Evolutionary conservation across 1,140 invertebrate species (phyloP), one percentile per base, ranked within the genome.

Genomic region (Bombus waltoni): DNA sequence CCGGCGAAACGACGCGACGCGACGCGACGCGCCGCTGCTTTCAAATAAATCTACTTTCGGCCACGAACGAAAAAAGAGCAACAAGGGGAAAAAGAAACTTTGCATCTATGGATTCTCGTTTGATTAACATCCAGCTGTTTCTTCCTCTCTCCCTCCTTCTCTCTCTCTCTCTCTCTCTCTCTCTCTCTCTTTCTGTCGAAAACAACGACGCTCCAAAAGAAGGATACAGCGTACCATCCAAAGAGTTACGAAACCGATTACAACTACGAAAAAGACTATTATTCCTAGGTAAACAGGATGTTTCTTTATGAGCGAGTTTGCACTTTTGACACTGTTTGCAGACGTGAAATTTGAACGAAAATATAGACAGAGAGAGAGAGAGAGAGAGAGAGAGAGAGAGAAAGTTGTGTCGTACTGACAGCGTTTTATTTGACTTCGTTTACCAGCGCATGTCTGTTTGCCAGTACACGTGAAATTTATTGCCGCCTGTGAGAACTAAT

Each of bases 401-500:
- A 57, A 44, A 68, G 47, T 80, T 71, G 11, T 38, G 53, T 72
- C 76, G 53, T 25, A 44, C 13, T 28, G 15, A 4, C 38, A 4
- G 11, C 13, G 44, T 81, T 79, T 62, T 85, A 68, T 85, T 86
- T 82, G 59, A 86, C 65, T 83, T 83, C n/a, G 80, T 59, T 81
- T 22, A n/a, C 15, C 38, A 38, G 40, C 8, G 32, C 57, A n/a
- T 53, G 42, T 8, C 22, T 84, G 82, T 86, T 80, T 75, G 32
- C 40, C 57, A 1, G 9, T 15, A 53, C 47, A 53, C 10, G 11
- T 15, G 35, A 35, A 59, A 82, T 86, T 86, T 86, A 82, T 78
- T 68, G 38, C 70, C 71, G 57, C 53, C 32, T 73, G 57, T 53
- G 35, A 40, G 70, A 85, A 74, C 70, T 72, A 62, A 81, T 81